phyloP scores from a whole-genome alignment of 2,113 vertebrate species.

The Oreochromis niloticus region DNA sequence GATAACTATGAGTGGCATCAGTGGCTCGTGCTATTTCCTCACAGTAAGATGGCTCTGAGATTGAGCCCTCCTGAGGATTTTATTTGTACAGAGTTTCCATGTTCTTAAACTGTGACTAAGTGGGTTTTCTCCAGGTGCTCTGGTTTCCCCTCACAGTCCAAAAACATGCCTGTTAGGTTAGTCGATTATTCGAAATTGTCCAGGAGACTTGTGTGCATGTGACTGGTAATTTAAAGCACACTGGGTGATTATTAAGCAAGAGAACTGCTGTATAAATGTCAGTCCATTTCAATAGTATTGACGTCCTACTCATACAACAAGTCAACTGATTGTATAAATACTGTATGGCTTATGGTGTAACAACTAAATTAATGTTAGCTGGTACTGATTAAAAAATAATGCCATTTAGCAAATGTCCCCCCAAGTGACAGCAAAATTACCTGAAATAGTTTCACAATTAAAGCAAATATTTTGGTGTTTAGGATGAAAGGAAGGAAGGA shows the following conservation, averaged over 20 bases:
- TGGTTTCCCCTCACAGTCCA: neutral
- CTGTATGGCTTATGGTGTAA: neutral
- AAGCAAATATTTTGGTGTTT: neutral
- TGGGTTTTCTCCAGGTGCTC: neutral
- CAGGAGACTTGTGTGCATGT: neutral
- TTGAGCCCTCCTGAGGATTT: neutral
- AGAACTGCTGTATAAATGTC: accelerated
- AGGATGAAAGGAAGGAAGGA: neutral
- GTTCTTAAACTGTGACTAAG: neutral
- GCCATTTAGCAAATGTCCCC: neutral
- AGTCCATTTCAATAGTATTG: neutral
- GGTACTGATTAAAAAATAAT: neutral
- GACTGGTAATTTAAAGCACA: neutral
- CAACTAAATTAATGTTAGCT: neutral
- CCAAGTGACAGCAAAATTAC: neutral
- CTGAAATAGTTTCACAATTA: neutral
- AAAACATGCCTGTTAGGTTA: neutral
- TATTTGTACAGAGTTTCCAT: neutral
- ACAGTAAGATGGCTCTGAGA: neutral
- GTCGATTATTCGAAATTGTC: neutral
- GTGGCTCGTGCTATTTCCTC: neutral
- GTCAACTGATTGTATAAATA: neutral
- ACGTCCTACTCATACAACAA: neutral
- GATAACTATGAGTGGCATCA: no score
- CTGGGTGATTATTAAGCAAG: neutral